Conservation (phyloP, 2,888 invertebrate species). For the Leptopterna dolabrata region DNA sequence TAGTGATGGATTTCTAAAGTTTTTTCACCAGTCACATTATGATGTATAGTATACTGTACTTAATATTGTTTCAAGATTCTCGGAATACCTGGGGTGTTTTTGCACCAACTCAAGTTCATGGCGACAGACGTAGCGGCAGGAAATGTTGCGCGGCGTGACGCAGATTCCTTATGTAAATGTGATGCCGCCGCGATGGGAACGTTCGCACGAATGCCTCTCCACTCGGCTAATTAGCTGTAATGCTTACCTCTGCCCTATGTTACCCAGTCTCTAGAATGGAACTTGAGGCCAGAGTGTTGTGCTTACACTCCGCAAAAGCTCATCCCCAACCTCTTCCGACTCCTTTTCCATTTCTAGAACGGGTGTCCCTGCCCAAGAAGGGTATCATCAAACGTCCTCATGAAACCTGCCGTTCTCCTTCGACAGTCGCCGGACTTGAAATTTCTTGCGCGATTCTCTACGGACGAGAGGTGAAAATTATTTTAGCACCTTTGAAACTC, state of each 20-base stretch:
- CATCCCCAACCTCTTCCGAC: background rate
- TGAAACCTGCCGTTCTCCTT: background rate
- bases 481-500: background rate
- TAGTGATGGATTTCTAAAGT: too few relatives aligned
- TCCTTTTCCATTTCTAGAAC: background rate
- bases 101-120: background rate
- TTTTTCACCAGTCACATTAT: too few relatives aligned
- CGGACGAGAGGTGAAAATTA: background rate
- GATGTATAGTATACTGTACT: too few relatives aligned
- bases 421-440: background rate
- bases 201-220: conserved; percentile 25
- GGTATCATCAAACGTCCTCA: background rate
- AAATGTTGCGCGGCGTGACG: background rate
- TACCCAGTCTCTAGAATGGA: background rate
- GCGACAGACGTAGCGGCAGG: background rate
- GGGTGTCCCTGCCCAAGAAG: background rate
- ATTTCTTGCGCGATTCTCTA: background rate
- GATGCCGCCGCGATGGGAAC: conserved; percentile 11
- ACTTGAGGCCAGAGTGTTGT: background rate
- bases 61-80: background rate
- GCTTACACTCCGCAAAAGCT: background rate
- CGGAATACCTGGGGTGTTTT: background rate
- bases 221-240: conserved; percentile 21
- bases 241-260: background rate
- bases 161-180: conserved; percentile 17